phyloP scores from a whole-genome alignment of 2,113 vertebrate species.

The Cephalopholis sonnerati region DNA sequence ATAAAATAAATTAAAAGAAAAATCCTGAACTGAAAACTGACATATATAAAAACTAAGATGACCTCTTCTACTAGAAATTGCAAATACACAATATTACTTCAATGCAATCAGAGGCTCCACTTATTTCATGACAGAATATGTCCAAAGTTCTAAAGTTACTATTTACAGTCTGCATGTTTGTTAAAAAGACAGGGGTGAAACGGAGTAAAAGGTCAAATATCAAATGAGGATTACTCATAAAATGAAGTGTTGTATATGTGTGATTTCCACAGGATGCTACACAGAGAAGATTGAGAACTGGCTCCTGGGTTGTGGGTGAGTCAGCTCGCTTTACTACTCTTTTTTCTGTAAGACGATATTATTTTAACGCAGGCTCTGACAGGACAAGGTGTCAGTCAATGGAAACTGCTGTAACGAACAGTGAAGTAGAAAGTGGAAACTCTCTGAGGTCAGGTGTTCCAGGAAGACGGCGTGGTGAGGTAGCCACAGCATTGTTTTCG shows the following conservation, averaged over 20 bases:
- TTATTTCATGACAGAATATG: neutral
- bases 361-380: slow-evolving; percentile 16
- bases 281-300: slow-evolving; percentile 86
- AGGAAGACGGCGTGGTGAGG: slow-evolving; percentile 44
- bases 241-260: slow-evolving; percentile 9
- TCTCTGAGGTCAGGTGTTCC: slow-evolving; percentile 67
- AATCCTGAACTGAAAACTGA: neutral
- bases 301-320: slow-evolving; percentile 87
- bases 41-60: neutral
- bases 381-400: slow-evolving; percentile 46
- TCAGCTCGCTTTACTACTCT: slow-evolving; percentile 35
- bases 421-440: slow-evolving; percentile 53
- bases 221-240: slow-evolving; percentile 11
- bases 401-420: slow-evolving; percentile 57
- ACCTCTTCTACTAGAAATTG: neutral
- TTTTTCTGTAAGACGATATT: slow-evolving; percentile 1
- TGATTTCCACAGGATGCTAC: slow-evolving; percentile 82
- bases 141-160: neutral
- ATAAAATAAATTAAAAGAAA: neutral
- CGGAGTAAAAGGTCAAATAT: neutral
- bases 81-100: neutral
- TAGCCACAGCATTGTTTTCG: slow-evolving; percentile 22
- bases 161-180: neutral
- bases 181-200: neutral
- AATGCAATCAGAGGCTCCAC: neutral